These are phyloP conservation scores for Ptychochromis oligacanthus DNA, from an alignment of 2,113 vertebrate species.

Conservation along the genomic window DNA sequence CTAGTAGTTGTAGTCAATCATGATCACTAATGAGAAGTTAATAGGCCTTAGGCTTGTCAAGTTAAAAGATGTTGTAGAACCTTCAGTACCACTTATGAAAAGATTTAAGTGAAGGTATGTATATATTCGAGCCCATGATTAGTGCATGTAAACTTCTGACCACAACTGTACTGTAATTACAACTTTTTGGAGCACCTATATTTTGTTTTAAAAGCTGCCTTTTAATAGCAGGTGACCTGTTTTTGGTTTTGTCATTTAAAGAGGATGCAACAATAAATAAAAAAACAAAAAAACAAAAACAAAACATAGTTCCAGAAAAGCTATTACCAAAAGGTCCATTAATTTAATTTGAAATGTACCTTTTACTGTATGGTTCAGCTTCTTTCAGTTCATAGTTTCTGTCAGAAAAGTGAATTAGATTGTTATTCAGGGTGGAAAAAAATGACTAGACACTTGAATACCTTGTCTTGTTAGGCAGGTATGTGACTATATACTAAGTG, in stretches of 20 bases:
- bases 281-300: conserved; percentile 1
- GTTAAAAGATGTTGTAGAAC: too few species aligned
- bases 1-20: too few species aligned
- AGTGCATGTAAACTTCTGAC: too few species aligned
- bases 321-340: background rate
- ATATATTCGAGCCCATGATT: too few species aligned
- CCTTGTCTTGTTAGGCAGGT: background rate
- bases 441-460: background rate
- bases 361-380: background rate
- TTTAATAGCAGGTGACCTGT: background rate
- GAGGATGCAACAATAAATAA: background rate
- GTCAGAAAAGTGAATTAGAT: background rate
- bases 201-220: background rate
- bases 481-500: background rate
- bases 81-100: too few species aligned
- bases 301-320: background rate
- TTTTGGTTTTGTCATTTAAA: background rate
- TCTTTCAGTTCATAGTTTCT: background rate
- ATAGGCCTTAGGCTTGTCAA: too few species aligned
- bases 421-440: background rate
- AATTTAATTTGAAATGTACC: background rate
- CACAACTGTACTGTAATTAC: too few species aligned
- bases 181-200: background rate
- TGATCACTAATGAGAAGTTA: too few species aligned
- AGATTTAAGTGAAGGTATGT: too few species aligned